These are phyloP conservation scores for Apistogramma diplotaenia DNA, from an alignment of 2,113 vertebrate species.

Conservation along the genomic window DNA sequence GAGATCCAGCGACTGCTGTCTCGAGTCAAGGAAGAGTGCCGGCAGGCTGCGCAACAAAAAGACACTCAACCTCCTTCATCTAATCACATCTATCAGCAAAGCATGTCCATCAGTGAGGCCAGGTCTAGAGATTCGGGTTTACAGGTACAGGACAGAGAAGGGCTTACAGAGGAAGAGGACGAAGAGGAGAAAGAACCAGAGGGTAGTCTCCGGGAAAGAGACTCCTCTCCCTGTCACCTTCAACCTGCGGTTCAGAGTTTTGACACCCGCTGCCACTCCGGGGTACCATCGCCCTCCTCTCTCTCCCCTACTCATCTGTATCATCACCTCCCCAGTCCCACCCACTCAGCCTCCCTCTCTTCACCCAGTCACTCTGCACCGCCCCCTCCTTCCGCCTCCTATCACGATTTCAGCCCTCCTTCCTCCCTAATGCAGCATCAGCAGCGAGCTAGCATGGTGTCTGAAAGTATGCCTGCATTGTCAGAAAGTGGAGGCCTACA, in stretches of 20 bases:
- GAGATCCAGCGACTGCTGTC: constrained; percentile 90
- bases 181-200: constrained; percentile 32
- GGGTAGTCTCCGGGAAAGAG: constrained; percentile 13
- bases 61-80: constrained; percentile 67
- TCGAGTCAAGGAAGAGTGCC: constrained; percentile 93
- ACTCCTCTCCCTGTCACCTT: constrained; percentile 60
- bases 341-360: constrained; percentile 82
- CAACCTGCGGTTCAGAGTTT: constrained; percentile 28
- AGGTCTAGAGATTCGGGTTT: constrained; percentile 27
- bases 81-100: constrained; percentile 49
- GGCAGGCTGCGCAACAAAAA: constrained; percentile 62
- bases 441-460: constrained; percentile 81
- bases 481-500: constrained; percentile 40
- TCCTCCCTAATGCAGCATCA: constrained; percentile 86
- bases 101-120: constrained; percentile 52
- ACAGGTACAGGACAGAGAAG: constrained; percentile 45
- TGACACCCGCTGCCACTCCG: constrained; percentile 19
- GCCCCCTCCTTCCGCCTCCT: constrained; percentile 80
- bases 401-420: constrained; percentile 84
- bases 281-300: constrained; percentile 22
- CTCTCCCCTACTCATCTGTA: constrained; percentile 83
- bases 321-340: constrained; percentile 84
- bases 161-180: constrained; percentile 44
- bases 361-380: constrained; percentile 79
- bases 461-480: constrained; percentile 70